A percentile compares a stretch with the other conserved stretches of the same genome.
Evolutionary conservation across 2,888 invertebrate species (phyloP).

Genomic region (Nezara viridula): DNA sequence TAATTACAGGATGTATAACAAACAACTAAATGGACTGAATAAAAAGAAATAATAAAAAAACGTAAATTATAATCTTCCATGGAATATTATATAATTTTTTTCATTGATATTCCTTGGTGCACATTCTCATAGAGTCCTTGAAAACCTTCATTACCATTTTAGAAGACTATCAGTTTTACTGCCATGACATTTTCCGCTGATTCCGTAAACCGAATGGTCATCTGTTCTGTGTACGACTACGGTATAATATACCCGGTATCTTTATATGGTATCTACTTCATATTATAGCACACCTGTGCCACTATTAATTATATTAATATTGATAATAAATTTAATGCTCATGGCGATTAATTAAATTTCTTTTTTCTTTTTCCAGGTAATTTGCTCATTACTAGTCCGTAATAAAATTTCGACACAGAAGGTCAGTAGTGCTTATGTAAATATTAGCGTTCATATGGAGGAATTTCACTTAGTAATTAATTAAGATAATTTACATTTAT

Average conservation of each 20-base stretch:
- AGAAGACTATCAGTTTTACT: conserved; percentile 11
- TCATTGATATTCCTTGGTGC: conserved; percentile 22
- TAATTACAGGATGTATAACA: too few relatives aligned
- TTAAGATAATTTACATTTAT: not conserved
- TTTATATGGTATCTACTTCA: not conserved
- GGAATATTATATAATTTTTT: not conserved
- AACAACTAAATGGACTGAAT: too few relatives aligned
- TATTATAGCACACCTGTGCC: not conserved
- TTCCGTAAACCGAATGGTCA: not conserved
- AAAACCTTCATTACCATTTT: conserved; percentile 28
- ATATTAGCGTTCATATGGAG: not conserved
- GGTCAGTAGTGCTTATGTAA: not conserved
- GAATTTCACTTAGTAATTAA: not conserved
- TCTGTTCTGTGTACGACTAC: not conserved
- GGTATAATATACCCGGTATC: not conserved
- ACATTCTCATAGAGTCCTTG: conserved; percentile 34
- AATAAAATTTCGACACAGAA: not conserved
- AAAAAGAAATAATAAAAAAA: not conserved
- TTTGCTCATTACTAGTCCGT: not conserved
- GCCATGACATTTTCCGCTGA: conserved; percentile 29
- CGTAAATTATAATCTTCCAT: not conserved
- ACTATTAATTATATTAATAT: not conserved
- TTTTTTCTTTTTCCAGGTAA: conserved; percentile 8
- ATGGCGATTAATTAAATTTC: not conserved
- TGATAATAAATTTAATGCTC: not conserved